A percentile compares a stretch with the other conserved stretches of the same genome.
Evolutionary conservation across 2,113 vertebrate species (phyloP).

Genomic region (Paedocypris sp.): DNA sequence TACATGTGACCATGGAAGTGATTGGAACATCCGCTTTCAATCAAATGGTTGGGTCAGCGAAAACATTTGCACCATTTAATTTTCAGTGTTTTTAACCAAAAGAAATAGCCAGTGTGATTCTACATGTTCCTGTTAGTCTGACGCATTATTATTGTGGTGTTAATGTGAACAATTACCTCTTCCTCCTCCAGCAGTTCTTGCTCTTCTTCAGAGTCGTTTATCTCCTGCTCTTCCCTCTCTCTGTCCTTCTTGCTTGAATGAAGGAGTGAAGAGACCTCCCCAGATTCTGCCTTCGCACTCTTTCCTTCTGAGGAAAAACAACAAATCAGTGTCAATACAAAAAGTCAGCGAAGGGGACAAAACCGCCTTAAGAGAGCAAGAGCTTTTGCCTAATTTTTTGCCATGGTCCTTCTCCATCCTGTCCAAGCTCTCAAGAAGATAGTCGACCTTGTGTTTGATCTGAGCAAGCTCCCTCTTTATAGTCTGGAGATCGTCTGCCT

Average conservation of each 20-base stretch:
- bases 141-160: no score
- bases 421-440: constrained; percentile 74
- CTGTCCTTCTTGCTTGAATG: constrained; percentile 63
- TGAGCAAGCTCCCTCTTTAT: constrained; percentile 80
- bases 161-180: no score
- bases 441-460: constrained; percentile 86
- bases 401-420: constrained; percentile 77
- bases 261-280: constrained; percentile 48
- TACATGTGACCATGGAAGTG: no score
- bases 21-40: no score
- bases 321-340: background rate
- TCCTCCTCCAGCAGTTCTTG: constrained; percentile 74
- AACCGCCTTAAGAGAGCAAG: background rate
- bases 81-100: no score
- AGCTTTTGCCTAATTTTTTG: constrained; percentile 60
- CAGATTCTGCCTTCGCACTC: constrained; percentile 60
- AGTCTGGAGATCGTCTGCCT: constrained; percentile 75
- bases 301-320: constrained; percentile 53
- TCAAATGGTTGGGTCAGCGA: no score
- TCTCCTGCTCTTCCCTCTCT: constrained; percentile 56
- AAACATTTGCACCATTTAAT: no score
- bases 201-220: constrained; percentile 73
- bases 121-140: no score
- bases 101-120: no score
- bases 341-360: background rate